Percentiles rank a stretch among this genome's conserved stretches.
Evolutionary conservation across 2,113 vertebrate species (phyloP).

Genomic region (Eurypyga helias): DNA sequence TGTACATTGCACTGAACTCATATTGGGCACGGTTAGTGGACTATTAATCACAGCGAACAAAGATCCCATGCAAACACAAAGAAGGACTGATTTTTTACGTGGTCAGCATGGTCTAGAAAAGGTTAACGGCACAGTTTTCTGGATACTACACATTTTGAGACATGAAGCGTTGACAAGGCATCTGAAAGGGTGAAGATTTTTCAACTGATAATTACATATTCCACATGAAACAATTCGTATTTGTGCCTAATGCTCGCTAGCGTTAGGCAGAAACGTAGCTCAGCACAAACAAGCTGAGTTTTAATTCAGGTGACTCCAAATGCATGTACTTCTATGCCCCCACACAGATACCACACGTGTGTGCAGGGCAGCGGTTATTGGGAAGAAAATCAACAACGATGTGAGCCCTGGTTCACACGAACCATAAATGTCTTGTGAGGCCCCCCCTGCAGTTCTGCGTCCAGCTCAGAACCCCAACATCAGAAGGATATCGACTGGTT

Average conservation of each 20-base stretch:
- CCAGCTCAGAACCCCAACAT: too few relatives aligned
- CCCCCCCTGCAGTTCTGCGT: too few relatives aligned
- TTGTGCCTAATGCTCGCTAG: background rate
- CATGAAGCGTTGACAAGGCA: constrained; percentile 3
- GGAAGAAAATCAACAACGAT: background rate
- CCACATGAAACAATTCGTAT: background rate
- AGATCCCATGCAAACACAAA: constrained; percentile 52
- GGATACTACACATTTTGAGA: background rate
- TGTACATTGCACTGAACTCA: constrained; percentile 54
- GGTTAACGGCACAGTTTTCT: constrained; percentile 39
- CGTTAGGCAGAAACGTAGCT: background rate
- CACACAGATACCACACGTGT: background rate
- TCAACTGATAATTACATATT: constrained; percentile 3
- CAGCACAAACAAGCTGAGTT: background rate
- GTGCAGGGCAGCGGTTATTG: background rate
- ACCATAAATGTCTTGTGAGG: background rate
- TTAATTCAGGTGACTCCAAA: background rate
- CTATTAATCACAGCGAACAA: constrained; percentile 64
- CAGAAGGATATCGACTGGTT: too few relatives aligned
- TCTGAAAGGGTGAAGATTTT: background rate
- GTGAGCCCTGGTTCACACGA: background rate
- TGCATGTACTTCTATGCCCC: background rate
- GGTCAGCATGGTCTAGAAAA: constrained; percentile 19
- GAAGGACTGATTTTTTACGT: constrained; percentile 1
- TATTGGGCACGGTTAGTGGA: constrained; percentile 30